Evolutionary conservation across 2,113 vertebrate species (phyloP).

Genomic region (Hippopotamus amphibius): DNA sequence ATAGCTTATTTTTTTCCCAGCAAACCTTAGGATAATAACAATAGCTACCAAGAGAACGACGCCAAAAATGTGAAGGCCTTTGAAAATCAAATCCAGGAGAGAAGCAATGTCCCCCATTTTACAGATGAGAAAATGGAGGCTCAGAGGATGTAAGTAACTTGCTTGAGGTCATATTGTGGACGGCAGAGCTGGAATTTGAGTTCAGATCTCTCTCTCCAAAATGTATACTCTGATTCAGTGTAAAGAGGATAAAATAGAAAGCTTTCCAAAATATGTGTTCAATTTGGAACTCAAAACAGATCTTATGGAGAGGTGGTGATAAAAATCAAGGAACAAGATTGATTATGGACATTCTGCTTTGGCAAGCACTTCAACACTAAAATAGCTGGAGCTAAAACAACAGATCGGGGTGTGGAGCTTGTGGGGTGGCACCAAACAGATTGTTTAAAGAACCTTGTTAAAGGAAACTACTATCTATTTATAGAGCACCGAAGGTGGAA

Average conservation of each 20-base stretch:
- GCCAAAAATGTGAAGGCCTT: background rate
- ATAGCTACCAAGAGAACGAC: background rate
- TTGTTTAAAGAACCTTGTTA: background rate
- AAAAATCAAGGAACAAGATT: background rate
- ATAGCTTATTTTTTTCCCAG: background rate
- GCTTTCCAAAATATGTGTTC: slow-evolving; percentile 10
- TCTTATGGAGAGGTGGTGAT: background rate
- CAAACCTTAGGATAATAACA: background rate
- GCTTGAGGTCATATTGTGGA: background rate
- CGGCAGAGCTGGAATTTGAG: background rate
- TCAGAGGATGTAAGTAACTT: background rate
- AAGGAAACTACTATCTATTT: slow-evolving; percentile 24
- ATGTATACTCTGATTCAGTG: background rate
- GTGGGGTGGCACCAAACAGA: background rate
- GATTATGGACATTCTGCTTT: background rate
- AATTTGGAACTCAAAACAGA: slow-evolving; percentile 3
- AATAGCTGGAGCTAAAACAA: background rate
- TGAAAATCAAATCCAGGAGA: slow-evolving; percentile 20
- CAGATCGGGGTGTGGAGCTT: background rate
- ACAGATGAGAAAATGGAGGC: background rate
- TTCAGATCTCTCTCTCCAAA: background rate
- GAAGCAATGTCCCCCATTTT: background rate
- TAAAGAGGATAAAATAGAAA: background rate
- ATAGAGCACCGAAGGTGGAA: background rate
- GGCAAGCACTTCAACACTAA: background rate